Evolutionary conservation across 2,888 invertebrate species (phyloP), one percentile per base, ranked within the genome.

Genomic region (Fissipunctia ypsillon): DNA sequence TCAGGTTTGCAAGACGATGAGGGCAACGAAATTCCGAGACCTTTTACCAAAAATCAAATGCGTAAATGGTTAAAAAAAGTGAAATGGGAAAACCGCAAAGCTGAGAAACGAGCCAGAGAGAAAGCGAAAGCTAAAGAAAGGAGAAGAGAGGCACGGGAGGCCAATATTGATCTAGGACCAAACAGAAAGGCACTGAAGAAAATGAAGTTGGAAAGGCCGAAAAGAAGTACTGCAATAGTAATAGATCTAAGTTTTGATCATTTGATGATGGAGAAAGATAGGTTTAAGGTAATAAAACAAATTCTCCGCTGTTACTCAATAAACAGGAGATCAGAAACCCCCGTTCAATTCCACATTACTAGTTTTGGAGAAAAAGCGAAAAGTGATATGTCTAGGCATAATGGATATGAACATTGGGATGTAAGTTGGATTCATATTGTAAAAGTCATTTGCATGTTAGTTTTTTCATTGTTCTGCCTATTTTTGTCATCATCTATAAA

Each of bases 401-500:
- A 98, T 91, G 99, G 99, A 48, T 99, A 98, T 95, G 97, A 97
- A 93, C 97, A 98, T 92, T 99, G 99, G 99, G 98, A 99, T 97
- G 98, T 98, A 93, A 95, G 97, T 96, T 66, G 38, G 52, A 50
- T 60, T 67, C 65, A 50, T 68, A 48, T 56, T 57, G 22, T 45
- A 3, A 41, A 60, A 50, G 25, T 10, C 16, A 43, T 31, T 22
- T 57, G 19, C 38, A 31, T 57, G 19, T 48, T 50, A 19, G 7
- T 35, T 68, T 22, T 31, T 12, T 69, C 5, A 28, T 43, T 43
- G 12, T 54, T 54, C 9, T 54, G 28, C 19, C 19, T 28, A 19
- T 19, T 54, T 28, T 54, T 19, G 16, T 19, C 19, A 31, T 31
- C 14, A 68, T 5, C 7, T 50, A 10, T 6, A 25, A 16, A 14